Evolutionary conservation across 2,888 invertebrate species (phyloP).

Genomic region (Macrosoma leucophasiata): DNA sequence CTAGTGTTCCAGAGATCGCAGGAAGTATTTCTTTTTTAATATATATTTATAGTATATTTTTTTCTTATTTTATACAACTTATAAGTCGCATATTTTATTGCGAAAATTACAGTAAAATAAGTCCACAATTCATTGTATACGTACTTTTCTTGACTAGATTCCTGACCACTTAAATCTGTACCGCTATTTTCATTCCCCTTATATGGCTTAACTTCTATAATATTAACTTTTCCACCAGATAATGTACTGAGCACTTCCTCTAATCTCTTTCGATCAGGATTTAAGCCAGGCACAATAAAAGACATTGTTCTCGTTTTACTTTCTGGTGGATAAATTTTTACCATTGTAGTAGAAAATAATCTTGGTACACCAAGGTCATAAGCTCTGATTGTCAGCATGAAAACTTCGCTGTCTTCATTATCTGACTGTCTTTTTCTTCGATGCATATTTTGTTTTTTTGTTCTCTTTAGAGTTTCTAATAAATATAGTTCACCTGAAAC

Average conservation of each 20-base stretch:
- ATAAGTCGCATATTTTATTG: too few species aligned
- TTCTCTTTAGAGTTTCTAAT: conserved; percentile 67
- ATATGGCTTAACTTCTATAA: conserved; percentile 84
- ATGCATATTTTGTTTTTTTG: conserved; percentile 52
- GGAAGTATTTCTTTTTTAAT: background rate
- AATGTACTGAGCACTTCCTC: conserved; percentile 85
- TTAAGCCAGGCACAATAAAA: conserved; percentile 87
- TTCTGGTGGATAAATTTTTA: conserved; percentile 87
- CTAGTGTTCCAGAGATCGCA: too few species aligned
- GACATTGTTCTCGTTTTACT: conserved; percentile 84
- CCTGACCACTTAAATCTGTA: conserved; percentile 67
- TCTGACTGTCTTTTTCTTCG: conserved; percentile 69
- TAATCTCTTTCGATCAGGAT: conserved; percentile 82
- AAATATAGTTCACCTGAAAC: conserved; percentile 79
- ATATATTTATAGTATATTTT: background rate
- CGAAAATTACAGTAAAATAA: background rate
- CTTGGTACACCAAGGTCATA: conserved; percentile 91
- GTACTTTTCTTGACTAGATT: conserved; percentile 75
- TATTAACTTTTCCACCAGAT: conserved; percentile 86
- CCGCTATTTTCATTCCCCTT: conserved; percentile 73
- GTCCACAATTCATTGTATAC: too few species aligned
- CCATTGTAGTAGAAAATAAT: conserved; percentile 81
- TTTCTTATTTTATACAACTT: too few species aligned
- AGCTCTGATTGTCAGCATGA: conserved; percentile 83
- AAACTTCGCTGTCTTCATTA: conserved; percentile 68